Conservation (phyloP, 2,113 vertebrate genomes). For the Python bivittatus region DNA sequence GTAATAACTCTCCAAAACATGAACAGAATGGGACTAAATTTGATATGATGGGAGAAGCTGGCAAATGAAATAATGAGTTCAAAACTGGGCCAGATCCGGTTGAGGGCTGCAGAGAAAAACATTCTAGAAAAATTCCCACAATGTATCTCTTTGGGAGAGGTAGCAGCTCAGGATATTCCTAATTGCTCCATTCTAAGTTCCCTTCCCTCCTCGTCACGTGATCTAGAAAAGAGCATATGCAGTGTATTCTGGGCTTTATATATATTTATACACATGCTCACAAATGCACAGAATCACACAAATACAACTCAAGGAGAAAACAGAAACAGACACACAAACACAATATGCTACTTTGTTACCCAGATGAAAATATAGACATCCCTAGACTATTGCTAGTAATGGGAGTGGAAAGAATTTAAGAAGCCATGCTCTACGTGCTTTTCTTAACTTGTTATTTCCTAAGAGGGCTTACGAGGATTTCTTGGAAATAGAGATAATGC, state of each 20-base stretch:
- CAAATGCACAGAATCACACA: neutral
- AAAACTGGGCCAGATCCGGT: neutral
- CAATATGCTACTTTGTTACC: neutral
- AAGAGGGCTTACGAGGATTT: neutral
- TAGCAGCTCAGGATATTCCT: neutral
- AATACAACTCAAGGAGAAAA: neutral
- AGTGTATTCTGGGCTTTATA: neutral
- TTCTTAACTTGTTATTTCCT: neutral
- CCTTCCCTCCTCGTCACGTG: neutral
- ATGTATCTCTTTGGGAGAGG: neutral
- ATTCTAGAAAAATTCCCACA: neutral
- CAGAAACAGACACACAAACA: neutral
- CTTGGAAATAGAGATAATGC: neutral
- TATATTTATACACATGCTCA: neutral
- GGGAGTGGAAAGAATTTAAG: neutral
- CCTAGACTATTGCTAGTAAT: neutral
- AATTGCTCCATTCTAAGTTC: neutral
- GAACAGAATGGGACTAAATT: neutral
- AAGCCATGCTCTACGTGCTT: neutral
- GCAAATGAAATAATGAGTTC: neutral
- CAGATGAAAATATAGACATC: neutral
- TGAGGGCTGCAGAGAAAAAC: neutral
- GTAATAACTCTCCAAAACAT: neutral
- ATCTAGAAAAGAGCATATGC: neutral
- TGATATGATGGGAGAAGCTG: neutral